Base-by-base conservation (phyloP, 1,140 invertebrate species). In the Cherax quadricarinatus region DNA sequence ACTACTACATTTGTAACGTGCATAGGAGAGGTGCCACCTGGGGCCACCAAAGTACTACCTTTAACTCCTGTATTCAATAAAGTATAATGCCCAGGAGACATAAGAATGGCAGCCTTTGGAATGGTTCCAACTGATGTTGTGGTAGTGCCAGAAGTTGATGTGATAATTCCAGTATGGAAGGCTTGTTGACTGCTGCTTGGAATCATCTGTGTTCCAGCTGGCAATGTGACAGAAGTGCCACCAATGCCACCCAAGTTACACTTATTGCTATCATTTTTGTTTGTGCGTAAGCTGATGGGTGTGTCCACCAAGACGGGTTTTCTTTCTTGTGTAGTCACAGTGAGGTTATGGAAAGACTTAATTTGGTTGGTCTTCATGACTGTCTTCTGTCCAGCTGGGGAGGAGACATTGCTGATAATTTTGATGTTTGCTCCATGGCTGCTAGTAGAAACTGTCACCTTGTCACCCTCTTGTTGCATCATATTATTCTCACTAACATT, bases 301-400 rank as follows among this genome's bases (percentile, higher is more conserved):
- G 66, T 78, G 48, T 51, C 84, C 24, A 30, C 75, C 48, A 85
- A 53, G 21, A 93, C 83, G 10, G 92, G 87, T 7, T 85, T 83
- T 30, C 87, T 88, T 24, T 93, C 86, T 62, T 93, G 92, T 60
- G 86, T 93, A 30, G 82, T 89, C 3, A 93, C 86, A 66, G 87
- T 86, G 30, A 93, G 83, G 60, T 93, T 93, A 49, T 93, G 92
- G 78, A 93, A 83, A 16, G 92, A 93, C 78, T 93, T 89, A n/a
- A 89, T 89, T 49, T 93, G 92, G 78, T 89, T 93, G 48, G 87
- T 89, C 62, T 93, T 93, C 92, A 93, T 93, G 53, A 93, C 92
- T n/a, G 92, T 93, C 51, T 82, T 78, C n/a, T 93, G 87, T 3
- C 87, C 92, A 4, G 41, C 75, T 24, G 62, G 73, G 12, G 92